Base-by-base conservation (phyloP, 1,140 invertebrate species). In the Orchestia grillus region DNA sequence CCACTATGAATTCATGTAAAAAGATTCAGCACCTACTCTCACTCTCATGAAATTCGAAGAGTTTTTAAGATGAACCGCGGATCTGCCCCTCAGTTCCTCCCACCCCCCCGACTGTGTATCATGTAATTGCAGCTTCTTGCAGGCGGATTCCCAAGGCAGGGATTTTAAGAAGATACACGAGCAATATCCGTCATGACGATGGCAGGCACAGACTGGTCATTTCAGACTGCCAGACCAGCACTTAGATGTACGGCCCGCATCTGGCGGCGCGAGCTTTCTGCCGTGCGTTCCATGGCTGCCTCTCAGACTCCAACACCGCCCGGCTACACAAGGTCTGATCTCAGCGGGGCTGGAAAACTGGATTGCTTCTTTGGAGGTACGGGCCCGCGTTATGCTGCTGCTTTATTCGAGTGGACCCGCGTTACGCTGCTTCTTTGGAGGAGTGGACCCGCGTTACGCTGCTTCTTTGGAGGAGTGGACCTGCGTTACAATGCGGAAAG, bases 71-170 rank as follows among this genome's bases (percentile, higher is more conserved):
- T 91, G 88, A 91, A 19, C 44, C 88, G 28, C 11, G 88, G 88
- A 91, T 42, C 41, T 91, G 19, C 88, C 41, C 41, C 36, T 88
- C n/a, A n/a, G n/a, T n/a, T n/a, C n/a, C 88, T 91, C 88, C 3
- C 88, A 19, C 88, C 15, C 88, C 88, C 44, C 88, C 41, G 41
- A 44, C 88, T 91, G 88, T 91, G 88, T 91, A 91, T 91, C 88
- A 91, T 77, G 88, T 91, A 91, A 91, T 91, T 91, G 88, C 88
- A 91, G 88, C 88, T 91, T 91, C 88, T 91, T 91, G 88, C 88
- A 91, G 88, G 44, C 41, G 88, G 88, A 91, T 91, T 91, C 44
- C 88, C 88, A 91, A 91, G 88, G 88, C 88, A 91, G 88, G 62
- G 88, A 91, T 44, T 91, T 91, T 91, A 91, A 44, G 88, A 91